A percentile compares a stretch with the other conserved stretches of the same genome.
phyloP scores from a whole-genome alignment of 2,113 vertebrate species.

The Macaca mulatta region DNA sequence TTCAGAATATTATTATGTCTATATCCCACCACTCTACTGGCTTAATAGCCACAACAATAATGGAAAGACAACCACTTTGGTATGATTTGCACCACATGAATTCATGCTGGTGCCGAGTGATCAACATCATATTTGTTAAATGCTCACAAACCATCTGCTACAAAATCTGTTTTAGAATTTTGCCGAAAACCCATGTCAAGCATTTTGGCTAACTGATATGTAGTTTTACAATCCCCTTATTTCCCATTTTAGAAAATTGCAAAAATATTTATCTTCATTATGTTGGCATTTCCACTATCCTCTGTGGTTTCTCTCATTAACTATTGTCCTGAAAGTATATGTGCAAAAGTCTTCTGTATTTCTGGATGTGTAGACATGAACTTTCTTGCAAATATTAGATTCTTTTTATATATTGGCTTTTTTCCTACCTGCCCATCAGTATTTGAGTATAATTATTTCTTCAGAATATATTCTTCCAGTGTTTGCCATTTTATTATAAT shows the following conservation, averaged over 20 bases:
- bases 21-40: not conserved
- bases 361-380: not conserved
- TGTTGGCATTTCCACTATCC: not conserved
- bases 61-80: not conserved
- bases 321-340: not conserved
- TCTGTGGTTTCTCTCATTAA: not conserved
- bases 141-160: constrained; percentile 40
- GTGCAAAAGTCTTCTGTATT: not conserved
- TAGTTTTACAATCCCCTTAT: not conserved
- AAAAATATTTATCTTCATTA: constrained; percentile 41
- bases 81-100: not conserved
- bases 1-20: not conserved
- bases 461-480: not conserved
- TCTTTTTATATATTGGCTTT: not conserved
- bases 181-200: constrained; percentile 23
- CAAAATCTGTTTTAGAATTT: constrained; percentile 20
- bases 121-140: constrained; percentile 20
- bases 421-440: not conserved
- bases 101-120: constrained; percentile 3
- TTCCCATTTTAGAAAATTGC: constrained; percentile 32
- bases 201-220: not conserved
- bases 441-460: not conserved
- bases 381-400: not conserved
- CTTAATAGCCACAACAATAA: not conserved
- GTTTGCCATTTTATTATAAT: not conserved